Evolutionary conservation across 37 sponge, comb jelly and placozoan genomes (phyloP).

Genomic region (Dysidea cf. avara): DNA sequence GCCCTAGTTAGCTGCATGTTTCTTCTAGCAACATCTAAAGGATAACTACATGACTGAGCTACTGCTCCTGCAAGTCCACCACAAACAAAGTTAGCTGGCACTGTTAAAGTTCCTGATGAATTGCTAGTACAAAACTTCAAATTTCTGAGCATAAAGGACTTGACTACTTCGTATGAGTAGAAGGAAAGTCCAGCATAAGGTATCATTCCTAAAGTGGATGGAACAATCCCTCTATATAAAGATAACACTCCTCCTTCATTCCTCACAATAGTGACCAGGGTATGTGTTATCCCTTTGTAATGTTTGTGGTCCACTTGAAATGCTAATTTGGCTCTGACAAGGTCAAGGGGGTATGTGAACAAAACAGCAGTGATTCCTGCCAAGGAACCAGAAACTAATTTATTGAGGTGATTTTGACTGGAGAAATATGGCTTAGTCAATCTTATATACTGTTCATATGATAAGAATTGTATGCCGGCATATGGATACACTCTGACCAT

Average conservation of each 20-base stretch:
- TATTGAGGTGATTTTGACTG: slow-evolving; percentile 9
- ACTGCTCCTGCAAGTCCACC: slow-evolving; percentile 70
- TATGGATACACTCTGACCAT: slow-evolving; percentile 78
- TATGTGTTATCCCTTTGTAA: slow-evolving; percentile 44
- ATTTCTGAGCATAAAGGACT: slow-evolving; percentile 22
- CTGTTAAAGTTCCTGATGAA: slow-evolving; percentile 49
- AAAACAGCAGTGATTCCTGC: slow-evolving; percentile 78
- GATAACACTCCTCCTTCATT: slow-evolving; percentile 59
- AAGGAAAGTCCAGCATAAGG: slow-evolving; percentile 75
- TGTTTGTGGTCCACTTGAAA: slow-evolving; percentile 43
- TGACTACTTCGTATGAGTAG: slow-evolving; percentile 53
- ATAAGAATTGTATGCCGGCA: slow-evolving; percentile 78
- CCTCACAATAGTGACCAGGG: slow-evolving; percentile 15
- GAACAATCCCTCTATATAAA: slow-evolving; percentile 53
- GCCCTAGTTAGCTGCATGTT: slow-evolving; percentile 56
- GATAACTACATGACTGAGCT: slow-evolving; percentile 67
- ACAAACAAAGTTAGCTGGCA: slow-evolving; percentile 53
- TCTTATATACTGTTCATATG: slow-evolving; percentile 77
- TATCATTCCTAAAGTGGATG: slow-evolving; percentile 75
- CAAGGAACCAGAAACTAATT: slow-evolving; percentile 55
- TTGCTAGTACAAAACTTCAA: slow-evolving; percentile 9
- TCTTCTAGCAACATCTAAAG: slow-evolving; percentile 70
- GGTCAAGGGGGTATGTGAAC: slow-evolving; percentile 75
- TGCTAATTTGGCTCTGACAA: slow-evolving; percentile 72
- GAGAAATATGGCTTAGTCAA: slow-evolving; percentile 29